Base-by-base conservation (phyloP, 2,888 invertebrate species). In the Cheilosia vulpina region DNA sequence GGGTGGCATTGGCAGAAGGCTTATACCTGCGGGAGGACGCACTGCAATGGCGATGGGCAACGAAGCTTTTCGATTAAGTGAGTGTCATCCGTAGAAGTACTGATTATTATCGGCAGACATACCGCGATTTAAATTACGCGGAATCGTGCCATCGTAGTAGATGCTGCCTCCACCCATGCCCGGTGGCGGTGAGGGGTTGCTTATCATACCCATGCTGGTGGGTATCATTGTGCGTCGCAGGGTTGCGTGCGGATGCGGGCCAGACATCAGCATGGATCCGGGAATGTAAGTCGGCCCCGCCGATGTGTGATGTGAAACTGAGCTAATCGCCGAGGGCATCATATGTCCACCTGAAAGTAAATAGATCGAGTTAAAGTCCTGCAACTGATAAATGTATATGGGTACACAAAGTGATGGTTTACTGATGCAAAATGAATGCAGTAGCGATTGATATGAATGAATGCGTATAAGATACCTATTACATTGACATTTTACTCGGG, bases 1-100 rank as follows among this genome's bases (percentile, higher is more conserved):
- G 1, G 85, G 68, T 58, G 85, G 89, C 87, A 90, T 75, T 27
- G 91, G 90, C 78, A 91, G 87, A 87, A 90, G 88, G 66, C 90
- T 90, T 31, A 90, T 89, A 82, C 89, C 89, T 79, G 89, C 87
- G 53, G 90, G 89, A 50, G 90, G 88, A 43, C 90, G 88, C 58
- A 90, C 89, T 72, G 90, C 90, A 81, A 89, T 88, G 19, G 89
- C 88, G 47, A 90, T 89, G 24, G 90, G 91, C 73, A 91, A 83
- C 27, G 91, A 90, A 24, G 90, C 87, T 87, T 90, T 91, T 41
- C 90, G 91, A 87, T 89, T 91, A 4, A 92, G 88, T 87, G 91
- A 90, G 87, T 92, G 92, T 92, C 92, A 92, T 90, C 92, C 92
- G 75, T 91, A 92, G 87, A 90, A 91, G 68, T 91, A 91, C 87